Evolutionary conservation across 2,888 invertebrate genomes (phyloP), one percentile per base, ranked within the genome.

Genomic region (Drepana falcataria): DNA sequence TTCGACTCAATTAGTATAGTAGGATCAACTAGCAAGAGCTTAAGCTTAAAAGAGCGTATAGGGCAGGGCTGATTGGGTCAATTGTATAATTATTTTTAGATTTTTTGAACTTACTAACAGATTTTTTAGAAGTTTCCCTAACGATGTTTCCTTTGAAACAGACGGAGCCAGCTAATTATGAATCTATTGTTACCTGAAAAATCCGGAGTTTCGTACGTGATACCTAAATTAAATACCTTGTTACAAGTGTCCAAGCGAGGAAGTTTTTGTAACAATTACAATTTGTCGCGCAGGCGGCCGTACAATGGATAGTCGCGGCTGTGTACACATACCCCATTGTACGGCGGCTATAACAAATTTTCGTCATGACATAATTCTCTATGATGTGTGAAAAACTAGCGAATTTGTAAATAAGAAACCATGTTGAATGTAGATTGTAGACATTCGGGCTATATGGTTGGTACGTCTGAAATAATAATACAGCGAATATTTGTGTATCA

Each of bases 261-360:
- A 68, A 66, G 67, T 77, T 77, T 79, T 75, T 77, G 80, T 81
- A 71, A 80, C 75, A 79, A 75, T 79, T 69, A 68, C 72, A 66
- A 85, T 85, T 85, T 71, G 80, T 75, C 79, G 72, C 81, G 78
- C 83, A 77, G 67, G 73, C 71, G 69, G 65, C 64, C 66, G 59
- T 68, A 85, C 83, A 86, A 85, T 82, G 73, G 75, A 61, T 69
- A 63, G 73, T 76, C 75, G 70, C 76, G 72, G 68, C 77, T 76
- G 75, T 71, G 75, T 81, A 83, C 79, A 81, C 77, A 78, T 67
- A 65, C 59, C 60, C 75, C 72, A 85, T 84, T 85, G 83, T 85
- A 69, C 71, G 67, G 57, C 62, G 62, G 68, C 74, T 82, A 81
- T 78, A 74, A 78, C 77, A 78, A 77, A 79, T 35, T 82, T 78